phyloP scores from a whole-genome alignment of 2,113 vertebrate species.

The Nannospalax galili region DNA sequence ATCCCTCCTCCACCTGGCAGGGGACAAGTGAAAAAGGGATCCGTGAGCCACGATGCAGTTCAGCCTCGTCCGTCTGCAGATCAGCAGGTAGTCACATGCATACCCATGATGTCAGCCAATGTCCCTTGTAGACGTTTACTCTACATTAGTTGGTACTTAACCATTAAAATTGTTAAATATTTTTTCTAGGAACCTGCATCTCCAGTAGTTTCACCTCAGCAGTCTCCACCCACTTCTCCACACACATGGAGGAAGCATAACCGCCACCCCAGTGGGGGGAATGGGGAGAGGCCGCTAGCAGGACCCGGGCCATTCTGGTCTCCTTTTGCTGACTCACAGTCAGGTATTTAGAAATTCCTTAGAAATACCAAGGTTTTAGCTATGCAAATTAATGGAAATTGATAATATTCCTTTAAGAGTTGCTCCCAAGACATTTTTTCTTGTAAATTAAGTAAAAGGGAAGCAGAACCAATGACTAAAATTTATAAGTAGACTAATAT shows the following conservation, averaged over 20 bases:
- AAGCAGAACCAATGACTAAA: slow-evolving; percentile 14
- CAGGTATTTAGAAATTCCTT: slow-evolving; percentile 86
- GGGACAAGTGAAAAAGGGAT: slow-evolving; percentile 94
- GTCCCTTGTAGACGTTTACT: not conserved
- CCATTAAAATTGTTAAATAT: slow-evolving; percentile 66
- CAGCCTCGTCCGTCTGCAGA: slow-evolving; percentile 91
- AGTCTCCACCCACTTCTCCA: slow-evolving; percentile 96
- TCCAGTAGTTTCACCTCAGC: slow-evolving; percentile 97
- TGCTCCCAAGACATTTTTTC: not conserved
- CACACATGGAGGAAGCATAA: slow-evolving; percentile 96
- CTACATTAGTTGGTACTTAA: not conserved
- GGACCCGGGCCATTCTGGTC: slow-evolving; percentile 94
- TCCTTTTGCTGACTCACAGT: slow-evolving; percentile 94
- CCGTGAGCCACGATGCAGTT: slow-evolving; percentile 92
- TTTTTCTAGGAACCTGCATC: slow-evolving; percentile 93
- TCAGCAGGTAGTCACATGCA: slow-evolving; percentile 89
- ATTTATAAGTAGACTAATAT: not conserved
- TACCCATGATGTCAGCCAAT: not conserved
- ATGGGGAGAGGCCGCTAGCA: slow-evolving; percentile 89
- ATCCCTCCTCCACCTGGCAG: slow-evolving; percentile 96
- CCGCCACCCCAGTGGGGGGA: slow-evolving; percentile 96
- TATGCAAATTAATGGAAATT: slow-evolving; percentile 35
- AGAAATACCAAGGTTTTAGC: not conserved
- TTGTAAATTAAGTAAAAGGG: slow-evolving; percentile 25
- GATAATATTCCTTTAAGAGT: slow-evolving; percentile 34